Conservation (phyloP, 2,888 invertebrate genomes). For the Argyra leucocephala region DNA sequence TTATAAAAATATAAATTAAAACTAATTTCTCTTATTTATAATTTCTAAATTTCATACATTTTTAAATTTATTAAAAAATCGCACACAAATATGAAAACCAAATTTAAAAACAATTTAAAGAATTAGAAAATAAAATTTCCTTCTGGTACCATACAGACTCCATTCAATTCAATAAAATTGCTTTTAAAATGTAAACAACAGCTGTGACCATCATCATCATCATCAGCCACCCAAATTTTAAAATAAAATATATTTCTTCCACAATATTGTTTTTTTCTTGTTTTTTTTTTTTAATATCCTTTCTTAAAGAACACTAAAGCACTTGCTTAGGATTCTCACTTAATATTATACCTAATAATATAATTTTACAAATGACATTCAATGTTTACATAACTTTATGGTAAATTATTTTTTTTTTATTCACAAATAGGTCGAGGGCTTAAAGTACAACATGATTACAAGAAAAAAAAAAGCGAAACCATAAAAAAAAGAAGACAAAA, state of each 20-base stretch:
- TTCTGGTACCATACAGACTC: neutral
- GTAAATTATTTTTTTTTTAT: neutral
- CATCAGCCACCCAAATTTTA: neutral
- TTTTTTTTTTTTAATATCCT: too few relatives aligned
- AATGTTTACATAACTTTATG: constrained; percentile 3
- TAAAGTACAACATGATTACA: too few relatives aligned
- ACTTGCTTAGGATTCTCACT: neutral
- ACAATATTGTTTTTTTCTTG: too few relatives aligned
- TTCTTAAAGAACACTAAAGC: neutral
- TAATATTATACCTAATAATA: neutral
- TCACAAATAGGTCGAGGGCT: too few relatives aligned
- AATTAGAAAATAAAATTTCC: neutral
- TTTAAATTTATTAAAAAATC: too few relatives aligned
- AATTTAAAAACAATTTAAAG: neutral
- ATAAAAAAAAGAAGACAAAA: too few relatives aligned
- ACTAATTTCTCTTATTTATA: too few relatives aligned
- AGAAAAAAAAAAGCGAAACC: too few relatives aligned
- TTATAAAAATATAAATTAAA: too few relatives aligned
- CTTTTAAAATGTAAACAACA: constrained; percentile 1
- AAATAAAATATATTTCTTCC: neutral
- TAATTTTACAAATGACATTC: constrained; percentile 6
- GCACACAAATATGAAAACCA: too few relatives aligned
- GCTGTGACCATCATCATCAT: neutral
- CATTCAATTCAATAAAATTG: neutral
- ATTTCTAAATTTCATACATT: too few relatives aligned